These are phyloP conservation scores for Pterostichus madidus DNA, from an alignment of 2,888 invertebrate species.

Conservation along the genomic window DNA sequence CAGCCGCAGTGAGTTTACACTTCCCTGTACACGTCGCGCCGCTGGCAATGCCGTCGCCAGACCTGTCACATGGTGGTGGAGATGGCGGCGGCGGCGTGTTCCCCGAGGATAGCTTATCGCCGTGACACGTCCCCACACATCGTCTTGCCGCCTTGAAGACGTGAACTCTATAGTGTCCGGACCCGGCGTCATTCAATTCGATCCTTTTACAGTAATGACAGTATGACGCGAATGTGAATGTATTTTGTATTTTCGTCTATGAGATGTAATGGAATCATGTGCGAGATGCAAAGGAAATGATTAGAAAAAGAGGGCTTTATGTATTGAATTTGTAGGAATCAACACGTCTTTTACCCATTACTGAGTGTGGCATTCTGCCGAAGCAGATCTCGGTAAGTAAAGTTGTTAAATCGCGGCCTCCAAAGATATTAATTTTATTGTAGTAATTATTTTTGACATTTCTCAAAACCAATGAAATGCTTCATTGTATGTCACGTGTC, in stretches of 20 bases:
- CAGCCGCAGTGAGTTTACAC: background rate
- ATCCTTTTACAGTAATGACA: conserved; percentile 29
- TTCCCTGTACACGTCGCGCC: conserved; percentile 1
- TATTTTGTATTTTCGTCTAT: background rate
- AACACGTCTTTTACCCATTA: too few species aligned
- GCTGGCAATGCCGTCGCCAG: background rate
- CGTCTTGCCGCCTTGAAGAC: background rate
- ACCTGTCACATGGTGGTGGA: conserved; percentile 18
- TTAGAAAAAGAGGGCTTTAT: too few species aligned
- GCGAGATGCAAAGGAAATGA: too few species aligned
- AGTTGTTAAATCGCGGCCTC: too few species aligned
- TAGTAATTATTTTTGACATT: too few species aligned
- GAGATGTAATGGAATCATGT: background rate
- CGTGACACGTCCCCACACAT: conserved; percentile 40
- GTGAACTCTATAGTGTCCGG: background rate
- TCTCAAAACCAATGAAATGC: too few species aligned
- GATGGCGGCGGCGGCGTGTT: conserved; percentile 32
- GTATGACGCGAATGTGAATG: background rate
- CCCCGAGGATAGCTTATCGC: conserved; percentile 54
- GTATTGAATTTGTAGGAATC: too few species aligned
- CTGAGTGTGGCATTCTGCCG: too few species aligned
- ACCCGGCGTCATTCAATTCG: background rate
- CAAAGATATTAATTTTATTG: too few species aligned
- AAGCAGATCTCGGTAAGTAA: too few species aligned
- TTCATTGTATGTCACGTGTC: too few species aligned